Evolutionary conservation across 2,797 vertebrate species (phyloP).

Genomic region (Falco rusticolus): DNA sequence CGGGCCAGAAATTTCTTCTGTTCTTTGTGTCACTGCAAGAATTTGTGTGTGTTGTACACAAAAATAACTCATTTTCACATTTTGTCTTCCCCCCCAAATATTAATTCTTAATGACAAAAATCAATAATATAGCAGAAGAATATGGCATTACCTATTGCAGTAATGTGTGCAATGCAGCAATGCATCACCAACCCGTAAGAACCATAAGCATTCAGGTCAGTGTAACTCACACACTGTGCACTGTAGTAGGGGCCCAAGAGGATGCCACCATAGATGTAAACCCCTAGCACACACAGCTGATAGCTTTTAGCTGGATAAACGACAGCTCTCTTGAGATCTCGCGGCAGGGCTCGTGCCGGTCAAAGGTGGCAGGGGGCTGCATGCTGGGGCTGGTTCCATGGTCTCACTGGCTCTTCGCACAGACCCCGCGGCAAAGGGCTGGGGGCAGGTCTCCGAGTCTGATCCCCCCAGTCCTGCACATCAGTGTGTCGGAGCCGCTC

Average conservation of each 20-base stretch:
- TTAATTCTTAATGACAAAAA: not conserved
- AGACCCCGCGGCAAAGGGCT: fast-evolving
- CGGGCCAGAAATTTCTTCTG: not conserved
- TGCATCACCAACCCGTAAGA: fast-evolving
- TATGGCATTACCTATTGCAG: fast-evolving
- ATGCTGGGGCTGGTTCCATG: fast-evolving
- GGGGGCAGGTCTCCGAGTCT: fast-evolving
- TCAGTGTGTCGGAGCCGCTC: fast-evolving
- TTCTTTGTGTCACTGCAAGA: not conserved
- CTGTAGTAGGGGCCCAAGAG: not conserved
- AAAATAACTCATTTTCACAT: fast-evolving
- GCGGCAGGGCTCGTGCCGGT: fast-evolving
- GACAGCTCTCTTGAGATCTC: fast-evolving
- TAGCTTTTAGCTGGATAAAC: not conserved
- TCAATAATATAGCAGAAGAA: not conserved
- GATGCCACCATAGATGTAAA: too few species aligned
- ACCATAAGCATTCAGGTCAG: fast-evolving
- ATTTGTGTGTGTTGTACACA: not conserved
- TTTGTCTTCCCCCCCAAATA: not conserved
- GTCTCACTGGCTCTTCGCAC: not conserved
- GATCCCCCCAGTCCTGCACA: not conserved
- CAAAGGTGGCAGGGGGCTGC: fast-evolving
- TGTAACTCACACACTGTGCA: not conserved
- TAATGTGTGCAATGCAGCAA: not conserved
- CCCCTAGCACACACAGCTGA: fast-evolving